phyloP scores from a whole-genome alignment of 2,888 invertebrate genomes.

The Chydorus sphaericus region DNA sequence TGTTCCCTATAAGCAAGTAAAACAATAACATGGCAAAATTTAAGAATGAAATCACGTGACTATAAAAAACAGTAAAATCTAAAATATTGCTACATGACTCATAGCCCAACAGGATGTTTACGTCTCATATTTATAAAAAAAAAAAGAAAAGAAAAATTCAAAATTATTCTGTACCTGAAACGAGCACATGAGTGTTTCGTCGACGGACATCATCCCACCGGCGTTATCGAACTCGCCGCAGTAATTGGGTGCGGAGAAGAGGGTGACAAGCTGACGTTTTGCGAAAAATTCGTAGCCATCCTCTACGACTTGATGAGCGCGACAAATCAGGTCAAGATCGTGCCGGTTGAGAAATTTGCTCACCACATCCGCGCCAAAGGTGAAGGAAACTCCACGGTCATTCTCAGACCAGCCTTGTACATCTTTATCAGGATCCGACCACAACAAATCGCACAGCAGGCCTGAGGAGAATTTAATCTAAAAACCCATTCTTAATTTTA shows the following conservation, averaged over 20 bases:
- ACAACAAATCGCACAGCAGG: conserved; percentile 85
- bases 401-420: conserved; percentile 66
- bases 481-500: background rate
- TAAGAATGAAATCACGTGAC: too few species aligned
- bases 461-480: conserved; percentile 44
- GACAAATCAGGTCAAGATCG: conserved; percentile 91
- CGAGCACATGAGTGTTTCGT: conserved; percentile 97
- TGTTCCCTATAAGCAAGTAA: too few species aligned
- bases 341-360: conserved; percentile 91
- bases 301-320: conserved; percentile 97
- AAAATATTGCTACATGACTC: too few species aligned
- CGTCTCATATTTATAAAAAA: background rate
- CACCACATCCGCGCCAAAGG: conserved; percentile 94
- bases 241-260: conserved; percentile 97
- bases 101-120: background rate
- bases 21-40: too few species aligned
- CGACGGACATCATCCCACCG: conserved; percentile 99
- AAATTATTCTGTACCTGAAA: conserved; percentile 74
- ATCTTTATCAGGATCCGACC: conserved; percentile 91
- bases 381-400: conserved; percentile 94
- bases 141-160: background rate
- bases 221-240: conserved; percentile 99
- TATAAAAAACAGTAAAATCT: too few species aligned
- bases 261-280: conserved; percentile 89
- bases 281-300: conserved; percentile 99